These are phyloP conservation scores for Amazona finschi DNA, from an alignment of 2,797 vertebrate genomes.

Conservation along the genomic window DNA sequence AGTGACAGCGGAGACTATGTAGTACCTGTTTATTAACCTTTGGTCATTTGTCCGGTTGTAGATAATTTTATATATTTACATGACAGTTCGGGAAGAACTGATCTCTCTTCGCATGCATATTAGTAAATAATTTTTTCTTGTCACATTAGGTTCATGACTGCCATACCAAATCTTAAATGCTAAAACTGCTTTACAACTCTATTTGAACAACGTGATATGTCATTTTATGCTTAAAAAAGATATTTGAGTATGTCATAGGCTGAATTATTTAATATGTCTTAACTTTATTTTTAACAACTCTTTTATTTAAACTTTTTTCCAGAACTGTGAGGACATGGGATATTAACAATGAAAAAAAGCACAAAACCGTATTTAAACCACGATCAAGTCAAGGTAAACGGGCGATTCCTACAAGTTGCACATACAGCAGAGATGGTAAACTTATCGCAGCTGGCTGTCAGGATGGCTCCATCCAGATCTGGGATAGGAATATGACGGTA, in stretches of 20 bases:
- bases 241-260: not conserved
- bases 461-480: constrained; percentile 96
- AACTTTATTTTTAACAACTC: not conserved
- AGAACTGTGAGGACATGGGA: constrained; percentile 97
- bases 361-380: constrained; percentile 93
- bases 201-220: not conserved
- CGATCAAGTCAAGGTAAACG: constrained; percentile 92
- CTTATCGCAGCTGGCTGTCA: constrained; percentile 94
- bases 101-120: not conserved
- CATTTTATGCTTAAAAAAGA: not conserved
- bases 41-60: not conserved
- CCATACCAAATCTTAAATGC: not conserved
- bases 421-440: constrained; percentile 92
- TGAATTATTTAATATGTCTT: not conserved
- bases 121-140: not conserved
- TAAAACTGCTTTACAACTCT: not conserved
- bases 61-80: not conserved
- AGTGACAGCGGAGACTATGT: not conserved
- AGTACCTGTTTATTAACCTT: not conserved
- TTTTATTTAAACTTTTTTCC: constrained; percentile 34
- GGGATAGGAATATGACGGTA: constrained; percentile 94
- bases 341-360: constrained; percentile 89
- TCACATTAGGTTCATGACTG: not conserved
- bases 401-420: constrained; percentile 90
- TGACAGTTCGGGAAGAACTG: not conserved